Evolutionary conservation across 2,113 vertebrate species (phyloP), one percentile per base, ranked within the genome.

Genomic region (Columbina picui): DNA sequence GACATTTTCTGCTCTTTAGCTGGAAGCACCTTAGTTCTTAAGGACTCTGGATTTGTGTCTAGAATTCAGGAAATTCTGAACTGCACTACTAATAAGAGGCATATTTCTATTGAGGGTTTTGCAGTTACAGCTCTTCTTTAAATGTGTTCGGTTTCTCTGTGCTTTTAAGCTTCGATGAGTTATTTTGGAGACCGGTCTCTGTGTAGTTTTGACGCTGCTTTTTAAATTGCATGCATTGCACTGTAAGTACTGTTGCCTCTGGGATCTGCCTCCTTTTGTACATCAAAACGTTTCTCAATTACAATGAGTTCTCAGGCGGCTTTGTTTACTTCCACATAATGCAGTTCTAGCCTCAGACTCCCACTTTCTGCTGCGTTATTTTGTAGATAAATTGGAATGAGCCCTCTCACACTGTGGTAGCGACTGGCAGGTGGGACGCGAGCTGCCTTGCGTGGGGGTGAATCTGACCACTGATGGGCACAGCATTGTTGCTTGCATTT

Each of bases 271-370:
- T 77, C 3, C 23, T 47, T 70, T 3, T n/a, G n/a, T 47, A 8
- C 26, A 5, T 6, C 32, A 70, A 61, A 67, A n/a, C 25, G 6
- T 47, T 89, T 82, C 65, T 20, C 56, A 34, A 43, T 57, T 86
- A 13, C 16, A 14, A 25, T 26, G 29, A 36, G 27, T 21, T 87
- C 11, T 56, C 23, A 50, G 53, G 41, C 39, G 21, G 39, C 20
- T 3, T 43, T 55, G 59, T 27, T 59, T 39, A 0, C 6, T 80
- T 63, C 20, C 38, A 9, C 13, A 1, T 19, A 8, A 0, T 6
- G 5, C 29, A 21, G 27, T 52, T 89, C 61, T 32, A 7, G 29
- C 59, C 50, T 78, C 12, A 16, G 59, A 8, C 36, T 47, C 19
- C 7, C 7, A 0, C n/a, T 43, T 69, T 69, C 39, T 75, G 19